Base-by-base conservation (phyloP, 2,797 vertebrate genomes). In the Rhynchonycteris naso region DNA sequence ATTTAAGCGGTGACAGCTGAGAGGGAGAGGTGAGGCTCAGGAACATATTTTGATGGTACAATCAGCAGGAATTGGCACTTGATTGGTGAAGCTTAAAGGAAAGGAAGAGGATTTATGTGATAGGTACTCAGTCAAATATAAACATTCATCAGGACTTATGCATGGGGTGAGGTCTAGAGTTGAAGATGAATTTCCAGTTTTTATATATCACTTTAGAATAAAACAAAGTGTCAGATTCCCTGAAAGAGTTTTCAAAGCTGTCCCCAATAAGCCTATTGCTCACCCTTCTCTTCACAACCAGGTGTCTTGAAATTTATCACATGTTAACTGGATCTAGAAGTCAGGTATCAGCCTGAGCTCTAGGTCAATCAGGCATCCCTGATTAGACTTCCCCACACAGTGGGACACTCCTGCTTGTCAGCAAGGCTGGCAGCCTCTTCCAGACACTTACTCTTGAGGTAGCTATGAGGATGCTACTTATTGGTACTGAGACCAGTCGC, bases 221-320 rank as follows among this genome's bases (percentile, higher is more conserved):
- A 71, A 80, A 63, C 63, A 50, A 82, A 81, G 94, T 47, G 56
- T 52, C 33, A 7, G 4, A 59, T 76, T 86, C n/a, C 74, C 14
- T 66, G 50, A 56, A 30, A 84, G 21, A 95, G 13, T 78, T 35
- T 79, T 38, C 71, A 43, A 72, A 38, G 28, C 65, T 90, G n/a
- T 50, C 4, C 16, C 38, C 47, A 84, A 2, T 28, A 35, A 52
- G 26, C 11, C 52, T 61, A 79, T 58, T 65, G 50, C 3, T 10
- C 24, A 63, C 11, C 7, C 30, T 30, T 80, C 16, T 86, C 84
- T 79, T 88, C 66, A 76, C 33, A 93, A 56, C 15, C 30, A 78
- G 80, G 18, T 22, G 13, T 80, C 75, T 96, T 80, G 26, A 93
- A 88, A 94, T 93, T 38, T 78, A 16, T 74, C 30, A 11, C 26